Evolutionary conservation across 2,888 invertebrate genomes (phyloP), one percentile per base, ranked within the genome.

Genomic region (Monopis laevigella): DNA sequence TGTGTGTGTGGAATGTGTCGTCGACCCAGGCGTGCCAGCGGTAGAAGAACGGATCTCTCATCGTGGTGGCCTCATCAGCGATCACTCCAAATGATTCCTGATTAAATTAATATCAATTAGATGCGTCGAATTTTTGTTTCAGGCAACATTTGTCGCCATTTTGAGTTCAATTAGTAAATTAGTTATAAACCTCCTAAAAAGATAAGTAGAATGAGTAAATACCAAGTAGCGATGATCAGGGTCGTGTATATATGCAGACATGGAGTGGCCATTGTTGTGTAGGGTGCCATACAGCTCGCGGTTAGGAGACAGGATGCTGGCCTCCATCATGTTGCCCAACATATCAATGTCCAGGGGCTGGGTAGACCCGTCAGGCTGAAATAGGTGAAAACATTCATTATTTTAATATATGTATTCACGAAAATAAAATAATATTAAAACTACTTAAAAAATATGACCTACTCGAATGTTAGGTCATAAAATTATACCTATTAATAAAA

Each of bases 31-130:
- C 86, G 56, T 93, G 93, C 90, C 89, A 92, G 56, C 92, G 86
- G 74, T 91, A 93, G 80, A 93, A 93, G 46, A 90, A 78, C 0
- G 93, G 93, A 65, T 93, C 93, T 36, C 93, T 83, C 91, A 93
- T 92, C 1, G 92, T 90, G 0, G 92, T 92, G 0, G 91, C 86
- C 2, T 89, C 86, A 55, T 92, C 92, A 1, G 89, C 92, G 81
- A 93, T 91, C 1, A 91, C 87, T 18, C 88, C 84, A 51, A 88
- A 88, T 1, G 84, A 82, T 80, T 93, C 93, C 88, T 91, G 55
- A 29, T 12, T n/a, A n/a, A n/a, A n/a, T n/a, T n/a, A n/a, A n/a
- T n/a, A n/a, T n/a, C n/a, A n/a, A n/a, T n/a, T n/a, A n/a, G n/a
- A n/a, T n/a, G n/a, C n/a, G n/a, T n/a, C n/a, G n/a, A n/a, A n/a